Evolutionary conservation across 2,888 invertebrate species (phyloP).

Genomic region (Phortica magna): DNA sequence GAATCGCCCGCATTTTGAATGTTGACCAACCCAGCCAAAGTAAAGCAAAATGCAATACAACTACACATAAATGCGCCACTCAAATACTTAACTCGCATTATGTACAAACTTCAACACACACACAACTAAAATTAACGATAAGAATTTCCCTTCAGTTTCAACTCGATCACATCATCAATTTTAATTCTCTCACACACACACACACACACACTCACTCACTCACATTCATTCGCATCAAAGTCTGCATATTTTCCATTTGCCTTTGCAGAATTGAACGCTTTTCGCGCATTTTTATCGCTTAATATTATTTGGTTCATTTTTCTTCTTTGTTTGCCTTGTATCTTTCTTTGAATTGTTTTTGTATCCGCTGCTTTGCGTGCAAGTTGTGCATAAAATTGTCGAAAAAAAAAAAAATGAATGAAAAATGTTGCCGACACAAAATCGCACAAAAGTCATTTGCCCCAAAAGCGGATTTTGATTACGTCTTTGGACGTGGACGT

Average conservation of each 20-base stretch:
- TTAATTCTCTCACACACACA: too few relatives aligned
- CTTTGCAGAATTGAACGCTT: background rate
- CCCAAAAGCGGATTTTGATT: too few relatives aligned
- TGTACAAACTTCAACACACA: background rate
- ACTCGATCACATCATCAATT: background rate
- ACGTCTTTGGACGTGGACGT: too few relatives aligned
- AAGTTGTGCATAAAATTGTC: slow-evolving; percentile 33
- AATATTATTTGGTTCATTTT: slow-evolving; percentile 17
- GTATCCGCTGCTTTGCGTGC: slow-evolving; percentile 38
- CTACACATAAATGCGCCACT: too few relatives aligned
- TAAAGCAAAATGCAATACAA: too few relatives aligned
- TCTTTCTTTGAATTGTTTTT: slow-evolving; percentile 9
- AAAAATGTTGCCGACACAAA: too few relatives aligned
- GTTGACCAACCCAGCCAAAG: background rate
- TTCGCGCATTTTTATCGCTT: slow-evolving; percentile 34
- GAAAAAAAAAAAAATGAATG: background rate
- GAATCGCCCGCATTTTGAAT: background rate
- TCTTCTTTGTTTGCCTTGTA: background rate
- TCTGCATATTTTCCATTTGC: background rate
- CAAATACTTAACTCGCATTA: too few relatives aligned
- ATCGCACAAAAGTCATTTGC: too few relatives aligned
- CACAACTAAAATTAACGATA: background rate
- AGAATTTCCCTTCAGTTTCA: background rate
- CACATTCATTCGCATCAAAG: background rate
- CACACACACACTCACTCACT: too few relatives aligned